Conservation (phyloP, 92 coral and sea anemone genomes). For the Scolanthus callimorphus region DNA sequence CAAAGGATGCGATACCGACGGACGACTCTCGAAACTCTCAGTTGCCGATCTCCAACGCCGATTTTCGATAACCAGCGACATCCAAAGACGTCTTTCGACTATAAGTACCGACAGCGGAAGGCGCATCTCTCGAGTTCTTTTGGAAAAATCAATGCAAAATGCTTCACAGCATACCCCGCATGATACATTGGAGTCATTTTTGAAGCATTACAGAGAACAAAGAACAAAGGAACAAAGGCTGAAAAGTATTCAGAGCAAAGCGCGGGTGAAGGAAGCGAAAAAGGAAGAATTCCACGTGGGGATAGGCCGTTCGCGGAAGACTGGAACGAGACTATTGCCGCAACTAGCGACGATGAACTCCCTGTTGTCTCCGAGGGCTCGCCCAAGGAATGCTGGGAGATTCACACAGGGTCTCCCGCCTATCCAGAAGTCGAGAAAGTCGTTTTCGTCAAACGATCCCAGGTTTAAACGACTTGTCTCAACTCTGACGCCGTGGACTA, state of each 20-base stretch:
- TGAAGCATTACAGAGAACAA: constrained; percentile 39
- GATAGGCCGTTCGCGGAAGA: neutral
- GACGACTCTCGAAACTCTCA: neutral
- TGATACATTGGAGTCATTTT: constrained; percentile 44
- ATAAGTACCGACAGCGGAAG: neutral
- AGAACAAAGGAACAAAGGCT: constrained; percentile 37
- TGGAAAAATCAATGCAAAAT: neutral
- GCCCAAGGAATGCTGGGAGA: neutral
- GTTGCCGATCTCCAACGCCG: neutral
- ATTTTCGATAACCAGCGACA: neutral
- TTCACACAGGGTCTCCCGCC: neutral
- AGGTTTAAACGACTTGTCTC: constrained; percentile 58
- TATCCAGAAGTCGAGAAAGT: neutral
- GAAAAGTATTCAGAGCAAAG: constrained; percentile 41
- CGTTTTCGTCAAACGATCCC: constrained; percentile 16
- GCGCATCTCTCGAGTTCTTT: neutral
- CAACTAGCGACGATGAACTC: neutral
- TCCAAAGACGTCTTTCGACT: neutral
- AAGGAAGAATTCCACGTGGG: neutral
- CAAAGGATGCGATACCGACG: neutral
- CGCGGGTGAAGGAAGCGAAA: constrained; percentile 16
- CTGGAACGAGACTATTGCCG: neutral
- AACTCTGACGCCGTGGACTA: constrained; percentile 16
- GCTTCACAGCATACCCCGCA: constrained; percentile 21
- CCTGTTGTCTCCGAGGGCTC: neutral